Percentiles rank a stretch among this genome's conserved stretches.
Conservation (phyloP, 2,888 invertebrate genomes). For the Mesodorylaimus sp. region DNA sequence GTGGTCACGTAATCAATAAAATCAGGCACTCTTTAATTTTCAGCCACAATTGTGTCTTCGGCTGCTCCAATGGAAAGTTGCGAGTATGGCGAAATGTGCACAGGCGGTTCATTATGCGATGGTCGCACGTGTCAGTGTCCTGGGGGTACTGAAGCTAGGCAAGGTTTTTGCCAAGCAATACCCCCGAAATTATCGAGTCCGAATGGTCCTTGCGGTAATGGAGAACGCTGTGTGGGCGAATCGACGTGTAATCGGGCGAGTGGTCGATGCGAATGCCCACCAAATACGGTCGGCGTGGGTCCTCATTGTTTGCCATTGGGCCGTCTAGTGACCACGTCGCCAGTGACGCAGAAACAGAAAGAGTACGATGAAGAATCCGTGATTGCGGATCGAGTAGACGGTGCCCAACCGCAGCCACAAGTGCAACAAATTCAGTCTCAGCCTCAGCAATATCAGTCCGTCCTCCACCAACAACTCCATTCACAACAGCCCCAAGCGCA, state of each 20-base stretch:
- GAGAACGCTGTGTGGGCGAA: neutral
- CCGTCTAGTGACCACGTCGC: too few relatives aligned
- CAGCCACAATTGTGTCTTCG: too few relatives aligned
- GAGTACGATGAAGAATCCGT: too few relatives aligned
- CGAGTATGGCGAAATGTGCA: conserved; percentile 22
- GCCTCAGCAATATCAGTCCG: too few relatives aligned
- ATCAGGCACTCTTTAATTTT: too few relatives aligned
- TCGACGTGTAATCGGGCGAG: neutral
- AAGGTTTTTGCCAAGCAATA: neutral
- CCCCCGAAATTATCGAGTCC: neutral
- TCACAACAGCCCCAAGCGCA: too few relatives aligned
- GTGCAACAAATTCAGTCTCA: too few relatives aligned
- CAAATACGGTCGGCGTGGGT: neutral
- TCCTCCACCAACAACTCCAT: too few relatives aligned
- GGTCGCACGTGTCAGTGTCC: conserved; percentile 2
- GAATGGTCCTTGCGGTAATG: neutral
- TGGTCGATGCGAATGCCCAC: neutral
- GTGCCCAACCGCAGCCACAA: too few relatives aligned
- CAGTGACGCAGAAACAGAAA: too few relatives aligned
- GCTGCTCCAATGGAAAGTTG: conserved; percentile 11
- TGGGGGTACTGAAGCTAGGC: neutral
- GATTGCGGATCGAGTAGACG: too few relatives aligned
- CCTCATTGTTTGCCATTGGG: neutral
- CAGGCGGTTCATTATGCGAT: conserved; percentile 12
- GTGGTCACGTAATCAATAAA: too few relatives aligned